Base-by-base conservation (phyloP, 2,888 invertebrate genomes). In the Philhelius pedissequus region DNA sequence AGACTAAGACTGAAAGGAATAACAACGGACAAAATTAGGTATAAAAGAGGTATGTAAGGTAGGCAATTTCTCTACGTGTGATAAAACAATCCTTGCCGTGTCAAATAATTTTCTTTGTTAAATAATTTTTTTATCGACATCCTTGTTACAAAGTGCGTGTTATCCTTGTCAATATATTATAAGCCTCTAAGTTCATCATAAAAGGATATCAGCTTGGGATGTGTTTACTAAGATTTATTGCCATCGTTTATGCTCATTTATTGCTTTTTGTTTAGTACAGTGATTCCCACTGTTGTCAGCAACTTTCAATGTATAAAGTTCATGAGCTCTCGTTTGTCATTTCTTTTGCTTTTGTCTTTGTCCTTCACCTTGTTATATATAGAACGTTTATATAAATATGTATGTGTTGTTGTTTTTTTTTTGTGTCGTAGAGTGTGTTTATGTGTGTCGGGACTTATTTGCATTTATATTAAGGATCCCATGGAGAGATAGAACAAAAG, bases 381-480 rank as follows among this genome's bases (percentile, higher is more conserved):
- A n/a, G n/a, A n/a, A n/a, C 20, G 62, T 32, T 43, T 18, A 18
- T 30, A 54, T 30, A n/a, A n/a, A n/a, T n/a, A 4, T n/a, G 4
- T 22, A 15, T 73, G 11, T 48, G 18, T 40, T 48, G 2, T 54
- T n/a, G 20, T 25, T 25, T 13, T 9, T 2, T 15, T 52, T 11
- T 32, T 40, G 22, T 35, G 43, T 32, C 70, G 18, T 22, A 30
- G 38, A 5, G 45, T 74, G 58, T 82, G 54, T 75, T 35, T 74
- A 56, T 74, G 74, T 82, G 50, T 86, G 64, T 78, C 64, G 77
- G 75, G 77, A 83, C 86, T 86, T 83, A 86, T 86, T 86, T 86
- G 86, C 86, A 86, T 86, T 86, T 86, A 86, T 86, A 86, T 86
- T 86, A 86, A 86, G 81, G 74, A 86, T 86, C 77, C 78, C 77